These are phyloP conservation scores for Atta cephalotes DNA, from an alignment of 1,140 invertebrate genomes.

Conservation along the genomic window DNA sequence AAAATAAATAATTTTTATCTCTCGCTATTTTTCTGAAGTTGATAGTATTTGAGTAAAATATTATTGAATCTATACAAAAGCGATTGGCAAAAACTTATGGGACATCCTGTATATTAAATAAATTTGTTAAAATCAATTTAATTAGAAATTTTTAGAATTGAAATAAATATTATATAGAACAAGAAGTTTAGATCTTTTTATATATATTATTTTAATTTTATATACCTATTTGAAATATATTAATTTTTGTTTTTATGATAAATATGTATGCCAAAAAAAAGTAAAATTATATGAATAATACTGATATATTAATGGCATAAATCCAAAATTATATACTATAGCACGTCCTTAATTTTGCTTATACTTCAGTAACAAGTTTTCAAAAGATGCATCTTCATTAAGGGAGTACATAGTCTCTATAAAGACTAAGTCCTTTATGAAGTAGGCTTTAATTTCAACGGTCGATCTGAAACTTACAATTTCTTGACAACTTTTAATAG, in stretches of 20 bases:
- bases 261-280: neutral
- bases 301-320: neutral
- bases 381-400: constrained; percentile 41
- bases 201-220: neutral
- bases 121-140: neutral
- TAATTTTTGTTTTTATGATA: neutral
- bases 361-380: constrained; percentile 16
- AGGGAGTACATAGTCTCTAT: neutral
- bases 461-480: constrained; percentile 41
- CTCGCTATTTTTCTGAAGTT: no score
- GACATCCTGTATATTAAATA: neutral
- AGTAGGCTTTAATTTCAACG: constrained; percentile 46
- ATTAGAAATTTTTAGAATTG: neutral
- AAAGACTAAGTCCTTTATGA: constrained; percentile 40
- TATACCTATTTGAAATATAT: neutral
- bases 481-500: constrained; percentile 53
- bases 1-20: no score
- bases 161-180: neutral
- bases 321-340: constrained; percentile 5
- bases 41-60: no score
- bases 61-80: no score
- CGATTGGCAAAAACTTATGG: no score
- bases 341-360: constrained; percentile 21
- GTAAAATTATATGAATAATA: neutral
- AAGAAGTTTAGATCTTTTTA: neutral